phyloP scores from a whole-genome alignment of 2,888 invertebrate species.

The Ferrisia virgata region DNA sequence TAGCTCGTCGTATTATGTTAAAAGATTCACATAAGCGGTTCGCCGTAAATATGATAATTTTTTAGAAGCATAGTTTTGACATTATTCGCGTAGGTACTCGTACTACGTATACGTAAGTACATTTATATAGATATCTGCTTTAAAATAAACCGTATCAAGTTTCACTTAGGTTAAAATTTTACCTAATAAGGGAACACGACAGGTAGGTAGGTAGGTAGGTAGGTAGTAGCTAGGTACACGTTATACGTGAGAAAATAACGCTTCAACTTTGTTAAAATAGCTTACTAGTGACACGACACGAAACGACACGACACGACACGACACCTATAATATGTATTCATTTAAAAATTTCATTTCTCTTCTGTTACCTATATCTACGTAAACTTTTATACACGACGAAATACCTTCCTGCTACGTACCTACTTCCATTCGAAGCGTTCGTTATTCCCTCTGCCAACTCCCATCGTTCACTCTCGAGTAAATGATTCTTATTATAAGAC shows the following conservation, averaged over 20 bases:
- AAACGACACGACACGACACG: too few species aligned
- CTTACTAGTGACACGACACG: neutral
- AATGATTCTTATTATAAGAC: too few species aligned
- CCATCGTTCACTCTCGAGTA: too few species aligned
- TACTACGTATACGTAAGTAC: too few species aligned
- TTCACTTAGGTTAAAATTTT: neutral
- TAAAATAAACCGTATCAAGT: neutral
- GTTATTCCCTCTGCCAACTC: too few species aligned
- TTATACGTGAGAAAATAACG: neutral
- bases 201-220: too few species aligned
- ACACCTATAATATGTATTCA: neutral
- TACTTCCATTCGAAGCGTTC: too few species aligned
- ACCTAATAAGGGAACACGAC: neutral
- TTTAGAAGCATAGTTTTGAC: neutral
- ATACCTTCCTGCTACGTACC: too few species aligned
- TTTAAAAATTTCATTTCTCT: neutral
- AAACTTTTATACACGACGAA: neutral
- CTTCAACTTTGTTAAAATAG: neutral
- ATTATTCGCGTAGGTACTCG: neutral
- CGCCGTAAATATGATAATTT: neutral
- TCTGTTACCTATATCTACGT: neutral
- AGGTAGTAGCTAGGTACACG: too few species aligned
- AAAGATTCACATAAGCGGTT: neutral
- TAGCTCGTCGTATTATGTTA: neutral
- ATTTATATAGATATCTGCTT: too few species aligned